Conservation (phyloP, 1,140 invertebrate genomes). For the Brachionus plicatilis region DNA sequence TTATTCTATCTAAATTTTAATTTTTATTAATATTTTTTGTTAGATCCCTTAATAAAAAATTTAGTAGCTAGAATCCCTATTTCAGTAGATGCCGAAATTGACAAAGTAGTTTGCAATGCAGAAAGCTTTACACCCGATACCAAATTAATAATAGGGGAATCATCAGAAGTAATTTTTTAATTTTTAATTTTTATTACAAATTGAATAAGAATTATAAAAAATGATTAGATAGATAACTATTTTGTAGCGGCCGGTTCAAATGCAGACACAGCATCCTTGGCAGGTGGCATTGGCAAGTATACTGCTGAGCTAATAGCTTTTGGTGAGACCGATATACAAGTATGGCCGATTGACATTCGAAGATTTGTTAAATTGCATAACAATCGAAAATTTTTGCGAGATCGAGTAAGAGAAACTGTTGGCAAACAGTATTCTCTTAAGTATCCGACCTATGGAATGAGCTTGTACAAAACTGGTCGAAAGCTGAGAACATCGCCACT, state of each 20-base stretch:
- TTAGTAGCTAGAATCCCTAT: conserved; percentile 74
- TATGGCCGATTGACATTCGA: conserved; percentile 83
- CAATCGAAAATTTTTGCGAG: conserved; percentile 84
- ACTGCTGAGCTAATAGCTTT: conserved; percentile 82
- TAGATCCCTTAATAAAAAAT: conserved; percentile 73
- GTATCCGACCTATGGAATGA: conserved; percentile 40
- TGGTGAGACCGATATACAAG: conserved; percentile 67
- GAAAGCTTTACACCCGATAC: conserved; percentile 84
- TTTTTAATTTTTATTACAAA: neutral
- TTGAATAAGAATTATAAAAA: neutral
- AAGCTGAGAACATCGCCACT: conserved; percentile 92
- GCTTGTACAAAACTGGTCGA: conserved; percentile 71
- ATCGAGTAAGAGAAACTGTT: conserved; percentile 79
- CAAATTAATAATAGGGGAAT: conserved; percentile 70
- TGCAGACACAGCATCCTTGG: conserved; percentile 82
- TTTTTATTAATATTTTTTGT: neutral
- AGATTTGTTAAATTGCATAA: conserved; percentile 90
- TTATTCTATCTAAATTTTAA: neutral
- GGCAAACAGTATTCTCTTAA: conserved; percentile 33
- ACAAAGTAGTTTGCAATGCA: conserved; percentile 75
- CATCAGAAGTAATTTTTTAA: conserved; percentile 67
- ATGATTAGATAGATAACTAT: conserved; percentile 77
- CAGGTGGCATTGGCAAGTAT: conserved; percentile 83
- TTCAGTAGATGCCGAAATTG: conserved; percentile 64
- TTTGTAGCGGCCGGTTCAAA: conserved; percentile 92